Conservation (phyloP, 2,797 vertebrate genomes). For the Varecia variegata region DNA sequence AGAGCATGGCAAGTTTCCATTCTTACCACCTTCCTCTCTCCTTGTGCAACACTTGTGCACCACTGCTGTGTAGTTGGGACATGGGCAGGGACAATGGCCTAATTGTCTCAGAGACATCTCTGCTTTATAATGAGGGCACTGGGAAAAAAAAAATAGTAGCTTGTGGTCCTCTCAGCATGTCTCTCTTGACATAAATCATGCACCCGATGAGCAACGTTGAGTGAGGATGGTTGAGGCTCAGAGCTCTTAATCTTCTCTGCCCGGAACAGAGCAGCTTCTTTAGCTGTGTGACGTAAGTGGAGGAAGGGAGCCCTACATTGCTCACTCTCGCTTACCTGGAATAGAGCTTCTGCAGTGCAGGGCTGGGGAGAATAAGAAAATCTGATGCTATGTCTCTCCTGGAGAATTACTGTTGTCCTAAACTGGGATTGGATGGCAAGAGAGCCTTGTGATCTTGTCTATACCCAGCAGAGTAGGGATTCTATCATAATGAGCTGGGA, state of each 20-base stretch:
- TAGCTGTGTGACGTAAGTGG: too few species aligned
- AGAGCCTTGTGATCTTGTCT: not conserved
- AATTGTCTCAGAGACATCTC: not conserved
- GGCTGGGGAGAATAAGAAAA: not conserved
- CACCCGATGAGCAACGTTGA: not conserved
- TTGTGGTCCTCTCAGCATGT: not conserved
- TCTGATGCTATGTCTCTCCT: not conserved
- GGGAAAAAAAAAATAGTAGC: too few species aligned
- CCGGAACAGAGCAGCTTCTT: not conserved
- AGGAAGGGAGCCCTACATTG: not conserved
- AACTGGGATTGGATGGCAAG: not conserved
- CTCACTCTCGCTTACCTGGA: not conserved
- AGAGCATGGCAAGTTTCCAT: not conserved
- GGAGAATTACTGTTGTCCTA: too few species aligned
- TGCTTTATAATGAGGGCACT: not conserved
- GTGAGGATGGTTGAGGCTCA: too few species aligned
- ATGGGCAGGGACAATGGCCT: not conserved
- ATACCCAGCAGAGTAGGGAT: accelerated
- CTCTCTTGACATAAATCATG: not conserved
- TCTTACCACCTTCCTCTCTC: not conserved
- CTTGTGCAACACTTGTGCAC: not conserved
- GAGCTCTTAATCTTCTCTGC: accelerated
- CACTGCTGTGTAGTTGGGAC: not conserved
- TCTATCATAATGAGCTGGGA: too few species aligned
- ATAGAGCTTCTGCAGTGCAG: not conserved